Base-by-base conservation (phyloP, 1,140 invertebrate species). In the Drosophila neocordata region DNA sequence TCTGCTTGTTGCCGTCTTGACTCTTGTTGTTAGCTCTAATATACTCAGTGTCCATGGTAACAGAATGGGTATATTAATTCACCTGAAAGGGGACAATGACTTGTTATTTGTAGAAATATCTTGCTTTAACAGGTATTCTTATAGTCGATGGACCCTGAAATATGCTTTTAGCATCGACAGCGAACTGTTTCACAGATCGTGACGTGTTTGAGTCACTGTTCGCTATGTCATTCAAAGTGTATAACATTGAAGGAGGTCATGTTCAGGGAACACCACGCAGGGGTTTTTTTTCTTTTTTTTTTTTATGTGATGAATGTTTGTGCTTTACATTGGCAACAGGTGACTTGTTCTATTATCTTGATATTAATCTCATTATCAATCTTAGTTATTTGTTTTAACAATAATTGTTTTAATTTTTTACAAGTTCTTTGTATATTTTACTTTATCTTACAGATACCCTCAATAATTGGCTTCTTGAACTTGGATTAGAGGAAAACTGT, bases 381-480 rank as follows among this genome's bases (percentile, higher is more conserved):
- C n/a, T n/a, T n/a, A n/a, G n/a, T n/a, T n/a, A n/a, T n/a, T n/a
- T n/a, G n/a, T n/a, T n/a, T n/a, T n/a, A n/a, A n/a, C n/a, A n/a
- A n/a, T n/a, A n/a, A n/a, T n/a, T n/a, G n/a, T n/a, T n/a, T n/a
- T n/a, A n/a, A n/a, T n/a, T n/a, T n/a, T n/a, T n/a, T n/a, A n/a
- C n/a, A n/a, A n/a, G n/a, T n/a, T 24, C 22, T 24, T 24, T 24
- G 2, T 2, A 24, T 24, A 24, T 4, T 24, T 4, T 24, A n/a
- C 11, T 73, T 48, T 64, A 87, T 65, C 63, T 88, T 88, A 56
- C 83, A 87, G 82, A 87, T 87, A 88, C 82, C 83, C 75, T 87
- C 82, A 58, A 87, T 87, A 76, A 83, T 87, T 87, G 78, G 82
- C 65, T 88, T 87, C 82, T 74, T 87, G 60, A 87, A 88, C 71